Evolutionary conservation across 1,140 invertebrate genomes (phyloP).

Genomic region (Phymastichus coffea): DNA sequence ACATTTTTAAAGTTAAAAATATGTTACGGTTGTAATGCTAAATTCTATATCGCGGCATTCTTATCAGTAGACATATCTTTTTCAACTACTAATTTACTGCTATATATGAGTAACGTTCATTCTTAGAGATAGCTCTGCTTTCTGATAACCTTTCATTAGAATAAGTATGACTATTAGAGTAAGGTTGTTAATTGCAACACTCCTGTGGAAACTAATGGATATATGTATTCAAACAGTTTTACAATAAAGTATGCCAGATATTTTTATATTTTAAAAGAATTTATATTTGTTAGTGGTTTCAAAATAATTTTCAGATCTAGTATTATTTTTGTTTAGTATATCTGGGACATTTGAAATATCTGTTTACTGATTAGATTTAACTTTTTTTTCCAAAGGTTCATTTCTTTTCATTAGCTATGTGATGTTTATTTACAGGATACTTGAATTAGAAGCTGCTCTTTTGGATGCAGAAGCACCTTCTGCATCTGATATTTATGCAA

Average conservation of each 20-base stretch:
- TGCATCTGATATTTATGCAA: conserved; percentile 73
- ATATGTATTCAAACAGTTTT: too few species aligned
- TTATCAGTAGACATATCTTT: not conserved
- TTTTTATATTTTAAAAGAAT: conserved; percentile 3
- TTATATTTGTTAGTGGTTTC: too few species aligned
- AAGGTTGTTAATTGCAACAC: not conserved
- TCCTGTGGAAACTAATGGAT: not conserved
- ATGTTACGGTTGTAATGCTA: too few species aligned
- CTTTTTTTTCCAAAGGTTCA: too few species aligned
- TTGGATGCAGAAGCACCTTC: conserved; percentile 75
- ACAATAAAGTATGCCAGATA: not conserved
- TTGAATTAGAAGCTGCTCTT: conserved; percentile 82
- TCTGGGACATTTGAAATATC: too few species aligned
- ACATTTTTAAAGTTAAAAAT: too few species aligned
- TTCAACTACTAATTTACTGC: not conserved
- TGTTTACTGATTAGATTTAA: too few species aligned
- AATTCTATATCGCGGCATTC: not conserved
- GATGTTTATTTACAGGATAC: conserved; percentile 74
- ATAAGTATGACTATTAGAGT: not conserved
- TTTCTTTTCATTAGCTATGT: too few species aligned
- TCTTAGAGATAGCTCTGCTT: not conserved
- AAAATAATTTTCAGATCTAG: too few species aligned
- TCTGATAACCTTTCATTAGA: conserved; percentile 6
- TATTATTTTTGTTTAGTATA: too few species aligned
- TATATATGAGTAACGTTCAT: too few species aligned